Conservation (phyloP, 2,888 invertebrate genomes). For the Synergus japonicus region DNA sequence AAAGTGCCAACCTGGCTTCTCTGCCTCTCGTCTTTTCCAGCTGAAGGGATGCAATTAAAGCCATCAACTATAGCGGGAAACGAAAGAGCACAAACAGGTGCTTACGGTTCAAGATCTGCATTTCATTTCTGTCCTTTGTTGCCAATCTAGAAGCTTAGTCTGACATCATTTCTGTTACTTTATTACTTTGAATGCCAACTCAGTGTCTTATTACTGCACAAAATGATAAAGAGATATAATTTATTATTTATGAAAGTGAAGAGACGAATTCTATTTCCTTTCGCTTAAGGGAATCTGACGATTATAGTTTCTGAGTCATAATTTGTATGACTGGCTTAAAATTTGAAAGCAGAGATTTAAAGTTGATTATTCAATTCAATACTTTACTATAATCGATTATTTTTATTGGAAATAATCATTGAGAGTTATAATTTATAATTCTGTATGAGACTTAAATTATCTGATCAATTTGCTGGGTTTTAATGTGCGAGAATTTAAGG, state of each 20-base stretch:
- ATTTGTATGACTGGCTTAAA: neutral
- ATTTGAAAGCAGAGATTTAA: neutral
- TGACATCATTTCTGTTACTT: neutral
- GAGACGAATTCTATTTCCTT: neutral
- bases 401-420: neutral
- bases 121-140: slow-evolving; percentile 14
- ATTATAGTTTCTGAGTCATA: no score
- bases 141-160: neutral
- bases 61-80: neutral
- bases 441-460: neutral
- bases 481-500: no score
- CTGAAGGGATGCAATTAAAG: slow-evolving; percentile 15
- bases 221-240: neutral
- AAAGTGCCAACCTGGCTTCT: slow-evolving; percentile 22
- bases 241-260: neutral
- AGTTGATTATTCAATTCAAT: neutral
- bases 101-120: neutral
- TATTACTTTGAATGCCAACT: neutral
- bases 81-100: neutral
- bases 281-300: no score
- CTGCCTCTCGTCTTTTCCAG: neutral
- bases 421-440: neutral
- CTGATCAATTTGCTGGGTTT: neutral
- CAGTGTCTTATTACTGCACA: neutral
- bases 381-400: neutral